A percentile compares a stretch with the other conserved stretches of the same genome.
phyloP scores from a whole-genome alignment of 1,140 invertebrate species.

The Drosophila nasuta region DNA sequence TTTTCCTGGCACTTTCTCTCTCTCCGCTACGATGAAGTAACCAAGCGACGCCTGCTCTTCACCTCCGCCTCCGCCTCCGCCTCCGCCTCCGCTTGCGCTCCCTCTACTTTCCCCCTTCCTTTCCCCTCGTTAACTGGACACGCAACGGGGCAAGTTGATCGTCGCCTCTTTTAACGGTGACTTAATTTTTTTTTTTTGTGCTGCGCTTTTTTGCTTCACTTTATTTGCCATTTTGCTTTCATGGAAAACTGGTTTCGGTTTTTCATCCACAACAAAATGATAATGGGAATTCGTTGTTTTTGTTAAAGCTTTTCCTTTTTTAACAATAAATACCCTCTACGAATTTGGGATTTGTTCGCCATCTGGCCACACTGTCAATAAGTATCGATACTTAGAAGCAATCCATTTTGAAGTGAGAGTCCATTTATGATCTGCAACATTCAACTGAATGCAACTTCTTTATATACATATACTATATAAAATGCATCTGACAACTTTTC shows the following conservation, averaged over 20 bases:
- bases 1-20: slow-evolving; percentile 80
- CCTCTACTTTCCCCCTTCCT: neutral
- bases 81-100: neutral
- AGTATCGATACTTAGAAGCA: no score
- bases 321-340: slow-evolving; percentile 8
- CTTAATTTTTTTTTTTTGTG: slow-evolving; percentile 54
- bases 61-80: slow-evolving; percentile 3
- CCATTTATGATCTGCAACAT: no score
- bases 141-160: slow-evolving; percentile 55
- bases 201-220: slow-evolving; percentile 23
- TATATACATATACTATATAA: no score
- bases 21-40: slow-evolving; percentile 71
- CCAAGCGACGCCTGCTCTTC: slow-evolving; percentile 39
- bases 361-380: no score
- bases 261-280: slow-evolving; percentile 56
- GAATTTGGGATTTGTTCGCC: neutral
- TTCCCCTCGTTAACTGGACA: slow-evolving; percentile 3
- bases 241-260: slow-evolving; percentile 70
- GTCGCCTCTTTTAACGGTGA: slow-evolving; percentile 60
- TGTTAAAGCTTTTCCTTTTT: slow-evolving; percentile 20
- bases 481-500: no score
- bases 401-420: no score
- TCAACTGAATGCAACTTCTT: no score
- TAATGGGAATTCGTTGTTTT: slow-evolving; percentile 40
- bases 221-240: slow-evolving; percentile 49